Evolutionary conservation across 2,113 vertebrate genomes (phyloP).

Genomic region (Sinocyclocheilus anshuiensis): DNA sequence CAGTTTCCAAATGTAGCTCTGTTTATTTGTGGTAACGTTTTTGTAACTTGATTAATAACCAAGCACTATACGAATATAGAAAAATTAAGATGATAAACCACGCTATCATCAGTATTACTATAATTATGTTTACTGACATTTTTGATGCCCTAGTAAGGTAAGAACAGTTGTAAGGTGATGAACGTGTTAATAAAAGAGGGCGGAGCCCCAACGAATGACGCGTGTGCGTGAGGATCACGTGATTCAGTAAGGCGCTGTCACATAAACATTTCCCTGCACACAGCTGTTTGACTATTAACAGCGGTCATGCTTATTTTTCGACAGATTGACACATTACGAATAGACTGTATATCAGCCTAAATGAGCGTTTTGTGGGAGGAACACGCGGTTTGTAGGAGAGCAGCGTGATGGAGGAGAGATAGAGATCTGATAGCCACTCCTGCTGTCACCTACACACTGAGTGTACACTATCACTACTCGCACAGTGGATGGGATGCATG

Average conservation of each 20-base stretch:
- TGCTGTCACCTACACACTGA: conserved; percentile 3
- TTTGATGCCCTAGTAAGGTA: background rate
- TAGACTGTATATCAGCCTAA: background rate
- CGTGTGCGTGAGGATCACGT: conserved; percentile 32
- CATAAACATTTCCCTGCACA: conserved; percentile 39
- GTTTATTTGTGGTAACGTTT: background rate
- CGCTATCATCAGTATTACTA: background rate
- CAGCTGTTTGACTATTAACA: background rate
- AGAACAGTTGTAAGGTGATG: background rate
- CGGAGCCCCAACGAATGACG: background rate
- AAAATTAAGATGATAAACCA: background rate
- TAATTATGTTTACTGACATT: background rate
- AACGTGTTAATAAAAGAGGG: conserved; percentile 43
- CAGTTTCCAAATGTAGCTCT: background rate
- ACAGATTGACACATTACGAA: background rate
- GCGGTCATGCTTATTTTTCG: background rate
- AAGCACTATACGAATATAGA: background rate
- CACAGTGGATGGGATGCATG: conserved; percentile 24
- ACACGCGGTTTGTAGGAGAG: background rate
- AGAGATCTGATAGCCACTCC: conserved; percentile 17
- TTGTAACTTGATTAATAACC: background rate
- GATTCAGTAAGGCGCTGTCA: conserved; percentile 18
- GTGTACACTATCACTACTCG: background rate
- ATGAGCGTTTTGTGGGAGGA: background rate
- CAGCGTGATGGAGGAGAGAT: conserved; percentile 7